Base-by-base conservation (phyloP, 2,797 vertebrate genomes). In the Meda fulgida region DNA sequence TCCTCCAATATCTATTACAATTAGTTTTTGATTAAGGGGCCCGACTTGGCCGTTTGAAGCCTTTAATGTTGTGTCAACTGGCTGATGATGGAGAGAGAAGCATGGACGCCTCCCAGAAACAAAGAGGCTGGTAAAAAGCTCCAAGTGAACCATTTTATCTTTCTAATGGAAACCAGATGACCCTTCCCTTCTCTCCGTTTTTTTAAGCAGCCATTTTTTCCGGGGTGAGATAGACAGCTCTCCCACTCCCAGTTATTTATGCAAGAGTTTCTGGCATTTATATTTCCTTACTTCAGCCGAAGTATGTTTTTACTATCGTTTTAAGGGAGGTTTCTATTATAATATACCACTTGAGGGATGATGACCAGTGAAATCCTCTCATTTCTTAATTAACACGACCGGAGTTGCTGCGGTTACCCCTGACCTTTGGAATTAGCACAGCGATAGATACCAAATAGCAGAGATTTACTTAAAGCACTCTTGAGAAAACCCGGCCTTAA, bases 21-120 rank as follows among this genome's bases (percentile, higher is more conserved):
- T 99, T 99, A 98, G 97, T 97, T 98, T 98, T 97, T 99, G 98
- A 99, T 99, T 98, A 99, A 98, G 97, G 96, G 96, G 96, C 94
- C 95, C 95, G 92, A 95, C 91, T 90, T 92, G 95, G 96, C 96
- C 94, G 91, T 97, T 97, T 95, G 96, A 96, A 97, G 96, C 95
- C 96, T 98, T 97, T 98, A 96, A 98, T 98, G 97, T 97, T 96
- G 94, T 97, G 97, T 98, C 97, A 97, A 97, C 96, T 95, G 96
- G 95, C 96, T 94, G 92, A 96, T 98, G 97, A 98, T 98, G 96
- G 97, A 98, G 96, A 96, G 96, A 96, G 95, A 95, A 90, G 93
- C 91, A 90, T 93, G 94, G 96, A 97, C 94, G 96, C 97, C 97
- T 97, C 97, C 97, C 95, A 94, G 95, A 96, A 96, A 98, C 97